Percentiles rank a stretch among this genome's conserved stretches.
Evolutionary conservation across 2,888 invertebrate species (phyloP).

Genomic region (Acanthosepion pharaonis): DNA sequence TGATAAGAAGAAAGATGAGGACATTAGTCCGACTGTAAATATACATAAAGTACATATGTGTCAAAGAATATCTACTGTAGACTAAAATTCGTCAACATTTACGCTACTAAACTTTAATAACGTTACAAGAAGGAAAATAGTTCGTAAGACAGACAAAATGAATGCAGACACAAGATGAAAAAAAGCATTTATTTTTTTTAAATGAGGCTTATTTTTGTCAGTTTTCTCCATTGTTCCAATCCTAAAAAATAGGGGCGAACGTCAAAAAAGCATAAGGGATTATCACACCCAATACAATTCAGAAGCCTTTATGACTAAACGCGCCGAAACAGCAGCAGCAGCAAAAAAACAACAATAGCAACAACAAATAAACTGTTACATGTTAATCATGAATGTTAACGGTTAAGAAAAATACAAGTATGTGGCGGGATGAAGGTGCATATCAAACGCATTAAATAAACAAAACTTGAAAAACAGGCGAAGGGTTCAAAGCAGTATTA

Average conservation of each 20-base stretch:
- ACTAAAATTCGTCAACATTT: no score
- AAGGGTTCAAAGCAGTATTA: conserved; percentile 6
- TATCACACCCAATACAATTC: no score
- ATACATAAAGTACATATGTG: no score
- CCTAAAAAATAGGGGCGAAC: neutral
- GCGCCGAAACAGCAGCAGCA: neutral
- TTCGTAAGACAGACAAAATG: neutral
- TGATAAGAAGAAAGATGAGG: no score
- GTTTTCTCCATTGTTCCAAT: conserved; percentile 20
- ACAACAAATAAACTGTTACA: neutral
- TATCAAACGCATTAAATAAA: neutral
- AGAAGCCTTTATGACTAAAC: neutral
- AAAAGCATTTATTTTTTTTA: neutral
- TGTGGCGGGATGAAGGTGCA: neutral
- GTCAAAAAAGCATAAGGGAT: no score
- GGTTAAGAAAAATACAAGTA: neutral
- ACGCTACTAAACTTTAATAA: neutral
- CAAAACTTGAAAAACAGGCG: neutral
- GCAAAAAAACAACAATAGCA: neutral
- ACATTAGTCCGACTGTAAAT: no score
- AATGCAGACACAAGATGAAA: neutral
- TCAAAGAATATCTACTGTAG: no score
- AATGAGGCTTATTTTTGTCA: neutral
- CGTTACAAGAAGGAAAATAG: neutral
- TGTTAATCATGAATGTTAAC: neutral